A percentile compares a stretch with the other conserved stretches of the same genome.
These are phyloP conservation scores for Pagetopsis macropterus DNA, from an alignment of 2,797 vertebrate genomes.

Conservation along the genomic window DNA sequence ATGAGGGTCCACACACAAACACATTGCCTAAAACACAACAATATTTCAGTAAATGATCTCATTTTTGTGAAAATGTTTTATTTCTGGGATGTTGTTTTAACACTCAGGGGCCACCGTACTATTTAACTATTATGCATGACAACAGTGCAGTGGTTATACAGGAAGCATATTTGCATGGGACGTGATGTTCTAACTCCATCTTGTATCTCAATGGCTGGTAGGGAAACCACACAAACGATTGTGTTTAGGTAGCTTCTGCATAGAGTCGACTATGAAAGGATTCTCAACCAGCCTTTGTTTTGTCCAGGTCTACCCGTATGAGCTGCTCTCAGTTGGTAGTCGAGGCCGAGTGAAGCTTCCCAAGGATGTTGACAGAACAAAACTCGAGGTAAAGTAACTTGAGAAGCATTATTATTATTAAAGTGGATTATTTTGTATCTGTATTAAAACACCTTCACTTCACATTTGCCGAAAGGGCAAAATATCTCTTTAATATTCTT, in stretches of 20 bases:
- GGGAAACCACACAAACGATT: background rate
- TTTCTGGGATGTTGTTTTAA: too few relatives aligned
- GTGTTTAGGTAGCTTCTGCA: background rate
- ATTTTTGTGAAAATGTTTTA: too few relatives aligned
- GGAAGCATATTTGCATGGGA: constrained; percentile 1
- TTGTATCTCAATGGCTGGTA: background rate
- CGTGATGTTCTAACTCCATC: background rate
- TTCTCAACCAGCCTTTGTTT: constrained; percentile 25
- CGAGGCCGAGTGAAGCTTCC: constrained; percentile 91
- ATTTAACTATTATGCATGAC: background rate
- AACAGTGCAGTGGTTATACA: constrained; percentile 7
- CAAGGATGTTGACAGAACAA: constrained; percentile 93
- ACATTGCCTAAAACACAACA: too few relatives aligned
- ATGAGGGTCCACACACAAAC: too few relatives aligned
- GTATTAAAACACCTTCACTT: background rate
- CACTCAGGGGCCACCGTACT: background rate
- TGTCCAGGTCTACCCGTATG: constrained; percentile 92
- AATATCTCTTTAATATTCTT: too few relatives aligned
- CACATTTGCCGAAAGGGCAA: background rate
- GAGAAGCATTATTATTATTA: background rate
- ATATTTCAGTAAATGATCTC: too few relatives aligned
- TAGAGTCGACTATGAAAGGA: background rate
- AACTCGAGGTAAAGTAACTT: constrained; percentile 90
- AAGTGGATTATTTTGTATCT: background rate
- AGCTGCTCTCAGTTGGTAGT: constrained; percentile 91